Base-by-base conservation (phyloP, 1,140 invertebrate genomes). In the Magallana ariakensis region DNA sequence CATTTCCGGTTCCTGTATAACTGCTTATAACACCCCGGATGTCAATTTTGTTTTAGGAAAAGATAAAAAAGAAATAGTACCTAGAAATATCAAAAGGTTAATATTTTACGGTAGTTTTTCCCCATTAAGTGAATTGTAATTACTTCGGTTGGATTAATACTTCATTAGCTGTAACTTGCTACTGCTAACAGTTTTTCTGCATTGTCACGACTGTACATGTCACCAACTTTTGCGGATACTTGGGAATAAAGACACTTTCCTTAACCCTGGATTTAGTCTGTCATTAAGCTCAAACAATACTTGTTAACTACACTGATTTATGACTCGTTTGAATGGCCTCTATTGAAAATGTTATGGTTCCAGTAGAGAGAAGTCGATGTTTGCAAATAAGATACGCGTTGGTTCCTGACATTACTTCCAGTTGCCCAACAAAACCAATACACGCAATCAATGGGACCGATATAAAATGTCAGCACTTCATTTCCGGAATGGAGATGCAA, bases 321-420 rank as follows among this genome's bases (percentile, higher is more conserved):
- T 22, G 11, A 75, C 66, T 13, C 66, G 22, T 75, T 75, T 70
- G 22, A 75, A 75, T 75, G 22, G 66, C 66, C 22, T 75, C 22
- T 75, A 75, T 75, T 75, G 66, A 75, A 75, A 75, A 75, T 75
- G 33, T 75, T 75, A 75, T 26, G 66, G 66, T 19, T 75, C 33
- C 22, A 26, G 22, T 19, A 75, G 66, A 75, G 33, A 75, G 66
- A 75, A 13, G 66, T 26, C 58, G 22, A 13, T 75, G 66, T 75
- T 75, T 75, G 22, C 66, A 75, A 75, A 75, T 75, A 75, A 75
- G 66, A 75, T 13, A 75, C 26, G 22, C 66, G 22, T 22, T 33
- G 15, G 22, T 75, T 75, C 66, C 66, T 75, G 22, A 4, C 9
- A 75, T 26, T 75, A 13, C 66, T 75, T 75, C 66, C 66, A 22